A percentile compares a stretch with the other conserved stretches of the same genome.
These are phyloP conservation scores for Hyles euphorbiae DNA, from an alignment of 1,140 invertebrate species.

Conservation along the genomic window DNA sequence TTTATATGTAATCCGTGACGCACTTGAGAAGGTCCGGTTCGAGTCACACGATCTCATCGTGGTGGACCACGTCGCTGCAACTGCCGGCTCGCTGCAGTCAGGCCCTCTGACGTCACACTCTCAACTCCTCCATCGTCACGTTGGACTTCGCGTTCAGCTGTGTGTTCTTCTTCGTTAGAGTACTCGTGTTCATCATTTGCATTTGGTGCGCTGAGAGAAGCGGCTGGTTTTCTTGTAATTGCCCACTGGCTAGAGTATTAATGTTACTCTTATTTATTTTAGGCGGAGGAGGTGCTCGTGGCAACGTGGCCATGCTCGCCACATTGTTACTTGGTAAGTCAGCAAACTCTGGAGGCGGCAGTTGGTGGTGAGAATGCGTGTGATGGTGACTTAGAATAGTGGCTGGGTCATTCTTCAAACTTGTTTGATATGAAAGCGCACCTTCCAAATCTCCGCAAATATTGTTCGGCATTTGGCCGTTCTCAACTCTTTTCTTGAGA, in stretches of 20 bases:
- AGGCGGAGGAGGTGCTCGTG: conserved; percentile 83
- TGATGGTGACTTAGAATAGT: conserved; percentile 81
- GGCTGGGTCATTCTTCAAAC: conserved; percentile 80
- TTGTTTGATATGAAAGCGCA: conserved; percentile 79
- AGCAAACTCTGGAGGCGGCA: conserved; percentile 86
- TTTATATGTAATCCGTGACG: conserved; percentile 56
- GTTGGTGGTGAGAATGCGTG: conserved; percentile 83
- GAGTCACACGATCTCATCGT: conserved; percentile 75
- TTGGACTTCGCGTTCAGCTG: conserved; percentile 78
- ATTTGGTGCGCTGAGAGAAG: conserved; percentile 79
- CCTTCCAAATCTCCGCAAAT: conserved; percentile 87
- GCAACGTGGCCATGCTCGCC: conserved; percentile 75
- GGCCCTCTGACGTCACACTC: conserved; percentile 84
- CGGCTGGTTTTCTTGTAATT: conserved; percentile 79
- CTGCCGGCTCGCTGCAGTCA: conserved; percentile 74
- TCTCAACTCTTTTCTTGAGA: conserved; percentile 86
- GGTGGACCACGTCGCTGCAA: conserved; percentile 70
- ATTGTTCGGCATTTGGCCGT: conserved; percentile 89
- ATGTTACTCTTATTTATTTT: conserved; percentile 81
- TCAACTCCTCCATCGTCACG: conserved; percentile 84
- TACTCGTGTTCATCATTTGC: conserved; percentile 81
- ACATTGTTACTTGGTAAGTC: conserved; percentile 83
- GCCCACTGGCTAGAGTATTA: conserved; percentile 76
- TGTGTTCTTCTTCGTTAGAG: conserved; percentile 81
- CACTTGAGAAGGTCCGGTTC: conserved; percentile 70